phyloP scores from a whole-genome alignment of 2,888 invertebrate genomes.

The Brenthis hecate region DNA sequence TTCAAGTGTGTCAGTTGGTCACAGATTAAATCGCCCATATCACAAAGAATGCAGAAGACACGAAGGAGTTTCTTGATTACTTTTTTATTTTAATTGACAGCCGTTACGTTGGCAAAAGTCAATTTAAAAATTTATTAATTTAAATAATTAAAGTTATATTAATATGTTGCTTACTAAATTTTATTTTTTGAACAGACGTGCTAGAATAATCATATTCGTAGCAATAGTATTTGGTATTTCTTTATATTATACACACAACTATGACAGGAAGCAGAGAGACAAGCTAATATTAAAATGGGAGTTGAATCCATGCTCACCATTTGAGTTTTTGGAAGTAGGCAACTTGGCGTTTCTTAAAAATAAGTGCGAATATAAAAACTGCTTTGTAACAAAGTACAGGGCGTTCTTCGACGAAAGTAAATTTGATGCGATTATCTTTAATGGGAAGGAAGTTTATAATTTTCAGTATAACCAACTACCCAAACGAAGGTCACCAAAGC shows the following conservation, averaged over 20 bases:
- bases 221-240: neutral
- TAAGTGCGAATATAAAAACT: conserved; percentile 39
- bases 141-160: too few species aligned
- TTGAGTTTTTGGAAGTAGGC: conserved; percentile 33
- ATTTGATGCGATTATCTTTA: conserved; percentile 39
- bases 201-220: conserved; percentile 16
- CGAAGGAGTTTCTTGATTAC: too few species aligned
- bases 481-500: conserved; percentile 45
- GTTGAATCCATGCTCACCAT: conserved; percentile 25
- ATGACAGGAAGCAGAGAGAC: conserved; percentile 2
- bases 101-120: too few species aligned
- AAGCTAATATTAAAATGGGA: conserved; percentile 37
- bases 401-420: conserved; percentile 27
- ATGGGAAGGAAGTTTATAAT: conserved; percentile 34
- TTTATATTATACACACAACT: conserved; percentile 14
- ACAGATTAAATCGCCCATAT: too few species aligned
- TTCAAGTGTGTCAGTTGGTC: too few species aligned
- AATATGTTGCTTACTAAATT: neutral
- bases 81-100: too few species aligned
- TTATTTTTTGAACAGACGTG: neutral
- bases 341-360: conserved; percentile 33
- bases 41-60: too few species aligned
- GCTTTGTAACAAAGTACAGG: conserved; percentile 38
- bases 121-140: too few species aligned
- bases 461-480: conserved; percentile 32